These are phyloP conservation scores for Amphimallon solstitiale DNA, from an alignment of 2,888 invertebrate genomes.

Conservation along the genomic window DNA sequence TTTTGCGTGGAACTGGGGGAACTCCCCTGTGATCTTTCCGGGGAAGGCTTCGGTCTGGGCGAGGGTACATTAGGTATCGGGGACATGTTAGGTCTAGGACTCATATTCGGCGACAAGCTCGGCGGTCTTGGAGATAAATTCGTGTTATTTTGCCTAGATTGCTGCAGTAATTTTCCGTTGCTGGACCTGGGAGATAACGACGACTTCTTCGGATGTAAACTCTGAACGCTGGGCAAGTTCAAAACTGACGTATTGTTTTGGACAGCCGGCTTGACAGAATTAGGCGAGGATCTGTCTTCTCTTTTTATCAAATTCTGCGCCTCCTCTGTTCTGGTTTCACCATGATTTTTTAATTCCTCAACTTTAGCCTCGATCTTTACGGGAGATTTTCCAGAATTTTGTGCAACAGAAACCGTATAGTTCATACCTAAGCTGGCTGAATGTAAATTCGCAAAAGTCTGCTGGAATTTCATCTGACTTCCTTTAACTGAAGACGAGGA, in stretches of 20 bases:
- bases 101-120: background rate
- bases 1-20: conserved; percentile 6
- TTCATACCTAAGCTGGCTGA: conserved; percentile 59
- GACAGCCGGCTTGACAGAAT: background rate
- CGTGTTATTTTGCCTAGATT: background rate
- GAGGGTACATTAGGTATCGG: conserved; percentile 35
- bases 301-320: conserved; percentile 13
- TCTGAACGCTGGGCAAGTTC: background rate
- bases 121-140: conserved; percentile 10
- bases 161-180: background rate
- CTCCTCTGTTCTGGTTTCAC: background rate
- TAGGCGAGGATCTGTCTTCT: background rate
- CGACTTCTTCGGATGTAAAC: background rate
- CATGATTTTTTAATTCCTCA: background rate
- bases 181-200: background rate
- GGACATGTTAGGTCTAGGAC: conserved; percentile 33
- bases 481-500: conserved; percentile 33
- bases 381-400: conserved; percentile 31
- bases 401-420: conserved; percentile 57
- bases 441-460: conserved; percentile 54
- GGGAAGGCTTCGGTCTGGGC: background rate
- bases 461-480: conserved; percentile 41
- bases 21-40: conserved; percentile 20
- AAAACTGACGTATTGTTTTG: background rate
- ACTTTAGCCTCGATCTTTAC: conserved; percentile 23